Evolutionary conservation across 2,888 invertebrate genomes (phyloP).

Genomic region (Trilocha varians): DNA sequence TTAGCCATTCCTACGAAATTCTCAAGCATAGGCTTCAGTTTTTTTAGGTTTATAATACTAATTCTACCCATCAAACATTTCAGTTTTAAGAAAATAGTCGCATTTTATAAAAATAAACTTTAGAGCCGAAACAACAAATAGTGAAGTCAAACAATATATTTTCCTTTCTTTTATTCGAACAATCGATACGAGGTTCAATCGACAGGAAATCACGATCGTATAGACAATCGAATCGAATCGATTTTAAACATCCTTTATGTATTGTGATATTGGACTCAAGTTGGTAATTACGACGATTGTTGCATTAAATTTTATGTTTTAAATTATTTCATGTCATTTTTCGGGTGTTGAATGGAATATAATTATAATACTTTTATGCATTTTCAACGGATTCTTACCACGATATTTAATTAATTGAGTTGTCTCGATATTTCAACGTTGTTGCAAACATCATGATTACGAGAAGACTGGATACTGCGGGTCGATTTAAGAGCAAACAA

Average conservation of each 20-base stretch:
- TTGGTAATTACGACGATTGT: constrained; percentile 30
- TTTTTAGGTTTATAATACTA: no score
- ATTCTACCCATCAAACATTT: no score
- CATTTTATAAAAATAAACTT: background rate
- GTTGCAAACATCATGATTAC: no score
- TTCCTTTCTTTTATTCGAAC: background rate
- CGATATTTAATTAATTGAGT: no score
- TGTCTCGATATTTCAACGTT: no score
- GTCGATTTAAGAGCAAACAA: no score
- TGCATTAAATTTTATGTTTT: constrained; percentile 8
- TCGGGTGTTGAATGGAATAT: no score
- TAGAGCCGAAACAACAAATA: background rate
- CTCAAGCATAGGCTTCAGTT: no score
- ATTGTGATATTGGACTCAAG: constrained; percentile 6
- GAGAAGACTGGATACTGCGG: no score
- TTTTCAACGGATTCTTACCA: no score
- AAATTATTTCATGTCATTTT: background rate
- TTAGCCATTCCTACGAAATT: no score
- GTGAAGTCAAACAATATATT: background rate
- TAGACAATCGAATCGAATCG: constrained; percentile 39
- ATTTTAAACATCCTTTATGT: constrained; percentile 34
- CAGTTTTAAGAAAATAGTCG: background rate
- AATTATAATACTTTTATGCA: no score
- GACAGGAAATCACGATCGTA: constrained; percentile 44
- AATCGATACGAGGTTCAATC: constrained; percentile 3